Evolutionary conservation across 2,888 invertebrate genomes (phyloP).

Genomic region (Tridacna gigas): DNA sequence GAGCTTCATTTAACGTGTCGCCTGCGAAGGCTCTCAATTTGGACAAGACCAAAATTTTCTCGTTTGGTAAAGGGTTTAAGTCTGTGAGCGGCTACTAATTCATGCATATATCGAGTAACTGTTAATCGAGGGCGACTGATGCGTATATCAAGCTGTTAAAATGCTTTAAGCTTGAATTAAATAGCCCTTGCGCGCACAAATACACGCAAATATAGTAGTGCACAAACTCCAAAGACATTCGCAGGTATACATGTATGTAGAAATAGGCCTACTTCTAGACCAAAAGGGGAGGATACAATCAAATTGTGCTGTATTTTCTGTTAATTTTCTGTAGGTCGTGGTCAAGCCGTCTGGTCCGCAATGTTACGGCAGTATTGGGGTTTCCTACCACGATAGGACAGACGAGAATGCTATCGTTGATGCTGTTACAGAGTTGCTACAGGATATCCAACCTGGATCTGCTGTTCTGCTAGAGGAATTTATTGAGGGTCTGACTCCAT

Average conservation of each 20-base stretch:
- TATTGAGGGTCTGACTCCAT: conserved; percentile 41
- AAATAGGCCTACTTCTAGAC: too few species aligned
- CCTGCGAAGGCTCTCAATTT: background rate
- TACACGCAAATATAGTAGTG: too few species aligned
- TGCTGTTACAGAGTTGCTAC: conserved; percentile 55
- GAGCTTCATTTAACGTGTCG: background rate
- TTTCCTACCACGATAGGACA: conserved; percentile 61
- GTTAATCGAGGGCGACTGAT: too few species aligned
- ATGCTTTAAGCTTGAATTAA: too few species aligned
- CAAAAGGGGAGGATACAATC: background rate
- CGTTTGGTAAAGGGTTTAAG: too few species aligned
- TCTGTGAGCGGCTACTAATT: too few species aligned
- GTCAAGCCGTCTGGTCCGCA: conserved; percentile 73
- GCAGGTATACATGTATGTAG: too few species aligned
- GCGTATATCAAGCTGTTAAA: too few species aligned
- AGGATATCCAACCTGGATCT: conserved; percentile 56
- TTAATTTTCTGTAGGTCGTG: conserved; percentile 63
- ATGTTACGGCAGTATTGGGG: conserved; percentile 70
- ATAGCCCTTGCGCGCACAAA: too few species aligned
- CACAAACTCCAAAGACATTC: background rate
- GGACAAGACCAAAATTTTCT: background rate
- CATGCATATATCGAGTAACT: too few species aligned
- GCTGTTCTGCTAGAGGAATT: conserved; percentile 69
- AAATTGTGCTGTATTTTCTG: background rate
- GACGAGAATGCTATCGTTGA: conserved; percentile 47